These are phyloP conservation scores for Tenualosa ilisha DNA, from an alignment of 2,797 vertebrate species.

Conservation along the genomic window DNA sequence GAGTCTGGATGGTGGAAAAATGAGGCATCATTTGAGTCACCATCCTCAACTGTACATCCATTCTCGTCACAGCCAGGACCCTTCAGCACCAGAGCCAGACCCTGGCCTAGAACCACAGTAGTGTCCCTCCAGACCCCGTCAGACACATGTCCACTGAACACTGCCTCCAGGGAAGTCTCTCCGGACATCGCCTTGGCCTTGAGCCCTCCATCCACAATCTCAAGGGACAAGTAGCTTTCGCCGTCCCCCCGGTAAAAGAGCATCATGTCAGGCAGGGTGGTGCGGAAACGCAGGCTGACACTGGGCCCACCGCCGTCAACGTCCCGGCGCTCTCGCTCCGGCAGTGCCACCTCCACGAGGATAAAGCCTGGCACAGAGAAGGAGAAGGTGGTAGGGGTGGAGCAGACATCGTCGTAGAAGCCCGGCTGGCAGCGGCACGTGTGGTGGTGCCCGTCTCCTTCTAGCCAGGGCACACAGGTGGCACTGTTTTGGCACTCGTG, in stretches of 20 bases:
- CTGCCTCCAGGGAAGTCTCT: constrained; percentile 57
- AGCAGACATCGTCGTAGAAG: constrained; percentile 81
- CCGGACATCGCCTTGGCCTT: constrained; percentile 65
- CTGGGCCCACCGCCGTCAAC: background rate
- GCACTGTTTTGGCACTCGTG: constrained; percentile 85
- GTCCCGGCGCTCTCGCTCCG: constrained; percentile 60
- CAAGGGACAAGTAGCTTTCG: constrained; percentile 74
- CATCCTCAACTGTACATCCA: constrained; percentile 59
- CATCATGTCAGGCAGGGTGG: constrained; percentile 80
- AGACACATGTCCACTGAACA: constrained; percentile 64
- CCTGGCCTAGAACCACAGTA: constrained; percentile 60
- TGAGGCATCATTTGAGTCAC: constrained; percentile 38
- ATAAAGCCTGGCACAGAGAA: constrained; percentile 76
- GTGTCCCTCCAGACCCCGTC: constrained; percentile 83
- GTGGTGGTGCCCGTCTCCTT: constrained; percentile 71
- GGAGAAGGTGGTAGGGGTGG: constrained; percentile 88
- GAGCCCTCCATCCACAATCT: constrained; percentile 74
- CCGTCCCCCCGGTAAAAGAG: constrained; percentile 75
- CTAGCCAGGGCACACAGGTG: constrained; percentile 80
- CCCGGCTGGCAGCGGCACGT: constrained; percentile 84
- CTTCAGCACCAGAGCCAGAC: constrained; percentile 75
- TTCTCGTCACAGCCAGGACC: constrained; percentile 71
- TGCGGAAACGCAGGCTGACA: constrained; percentile 82
- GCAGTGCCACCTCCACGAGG: constrained; percentile 63
- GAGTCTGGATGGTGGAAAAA: constrained; percentile 57